These are phyloP conservation scores for Pardalotus punctatus DNA, from an alignment of 2,113 vertebrate genomes.

Conservation along the genomic window DNA sequence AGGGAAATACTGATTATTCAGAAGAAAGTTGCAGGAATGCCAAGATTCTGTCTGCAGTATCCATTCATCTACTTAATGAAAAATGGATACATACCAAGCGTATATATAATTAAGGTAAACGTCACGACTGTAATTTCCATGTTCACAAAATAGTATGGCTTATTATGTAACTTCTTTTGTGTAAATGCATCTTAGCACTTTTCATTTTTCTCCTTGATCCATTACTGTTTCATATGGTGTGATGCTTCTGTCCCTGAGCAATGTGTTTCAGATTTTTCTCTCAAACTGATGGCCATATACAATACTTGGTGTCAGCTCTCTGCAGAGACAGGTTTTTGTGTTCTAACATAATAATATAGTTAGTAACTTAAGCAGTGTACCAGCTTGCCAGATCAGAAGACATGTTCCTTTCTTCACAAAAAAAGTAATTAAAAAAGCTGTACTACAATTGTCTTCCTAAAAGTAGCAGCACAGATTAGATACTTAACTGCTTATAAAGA, in stretches of 20 bases:
- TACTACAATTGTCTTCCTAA: neutral
- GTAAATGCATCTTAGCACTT: neutral
- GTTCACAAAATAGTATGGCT: conserved; percentile 12
- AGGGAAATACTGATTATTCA: conserved; percentile 14
- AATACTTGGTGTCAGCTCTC: neutral
- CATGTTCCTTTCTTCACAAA: neutral
- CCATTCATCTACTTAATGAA: conserved; percentile 33
- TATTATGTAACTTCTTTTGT: neutral
- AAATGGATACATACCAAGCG: conserved; percentile 16
- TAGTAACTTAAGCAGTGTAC: neutral
- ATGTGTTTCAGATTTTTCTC: neutral
- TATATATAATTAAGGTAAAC: conserved; percentile 23
- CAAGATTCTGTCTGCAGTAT: conserved; percentile 9
- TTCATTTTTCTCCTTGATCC: neutral
- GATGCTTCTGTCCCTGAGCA: neutral
- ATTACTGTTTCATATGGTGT: neutral
- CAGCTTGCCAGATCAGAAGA: neutral
- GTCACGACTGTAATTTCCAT: neutral
- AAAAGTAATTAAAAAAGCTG: neutral
- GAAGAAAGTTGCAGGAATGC: neutral
- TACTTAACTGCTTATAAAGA: neutral
- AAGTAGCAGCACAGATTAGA: neutral
- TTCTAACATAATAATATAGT: neutral
- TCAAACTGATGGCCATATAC: neutral
- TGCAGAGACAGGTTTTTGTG: neutral